A percentile compares a stretch with the other conserved stretches of the same genome.
phyloP scores from a whole-genome alignment of 2,888 invertebrate species.

The Scrobipalpa costella region DNA sequence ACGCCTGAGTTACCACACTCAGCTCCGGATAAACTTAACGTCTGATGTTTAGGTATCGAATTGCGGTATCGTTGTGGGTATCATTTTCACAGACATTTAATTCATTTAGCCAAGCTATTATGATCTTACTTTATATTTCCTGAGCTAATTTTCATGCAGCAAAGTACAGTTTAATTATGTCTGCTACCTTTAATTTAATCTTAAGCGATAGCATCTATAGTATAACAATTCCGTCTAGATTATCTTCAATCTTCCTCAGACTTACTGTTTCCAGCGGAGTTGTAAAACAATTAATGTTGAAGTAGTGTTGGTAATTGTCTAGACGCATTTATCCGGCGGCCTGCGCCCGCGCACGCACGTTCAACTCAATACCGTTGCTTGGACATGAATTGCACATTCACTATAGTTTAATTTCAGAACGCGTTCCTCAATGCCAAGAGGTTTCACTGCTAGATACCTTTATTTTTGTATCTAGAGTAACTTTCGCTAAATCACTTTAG shows the following conservation, averaged over 20 bases:
- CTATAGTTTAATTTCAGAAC: conserved; percentile 52
- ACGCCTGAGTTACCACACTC: conserved; percentile 56
- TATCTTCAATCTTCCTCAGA: conserved; percentile 17
- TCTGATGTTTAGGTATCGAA: conserved; percentile 35
- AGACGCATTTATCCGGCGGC: neutral
- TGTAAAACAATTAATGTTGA: conserved; percentile 19
- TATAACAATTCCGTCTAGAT: conserved; percentile 21
- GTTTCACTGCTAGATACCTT: conserved; percentile 70
- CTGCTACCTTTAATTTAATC: conserved; percentile 19
- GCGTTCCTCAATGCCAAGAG: conserved; percentile 51
- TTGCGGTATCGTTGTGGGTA: conserved; percentile 35
- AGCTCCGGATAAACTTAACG: conserved; percentile 36
- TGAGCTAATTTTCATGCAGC: conserved; percentile 14
- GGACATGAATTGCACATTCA: conserved; percentile 44
- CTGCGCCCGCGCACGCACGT: conserved; percentile 32
- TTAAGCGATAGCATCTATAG: conserved; percentile 8
- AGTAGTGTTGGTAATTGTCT: conserved; percentile 28
- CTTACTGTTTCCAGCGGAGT: conserved; percentile 8
- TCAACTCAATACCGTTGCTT: conserved; percentile 39
- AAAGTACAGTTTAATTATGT: conserved; percentile 10
- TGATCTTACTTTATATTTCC: conserved; percentile 11
- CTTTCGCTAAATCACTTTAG: conserved; percentile 56
- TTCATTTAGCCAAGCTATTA: conserved; percentile 9
- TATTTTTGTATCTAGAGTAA: conserved; percentile 62
- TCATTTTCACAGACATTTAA: conserved; percentile 32